Conservation (phyloP, 2,797 vertebrate species). For the Botia almorhae region DNA sequence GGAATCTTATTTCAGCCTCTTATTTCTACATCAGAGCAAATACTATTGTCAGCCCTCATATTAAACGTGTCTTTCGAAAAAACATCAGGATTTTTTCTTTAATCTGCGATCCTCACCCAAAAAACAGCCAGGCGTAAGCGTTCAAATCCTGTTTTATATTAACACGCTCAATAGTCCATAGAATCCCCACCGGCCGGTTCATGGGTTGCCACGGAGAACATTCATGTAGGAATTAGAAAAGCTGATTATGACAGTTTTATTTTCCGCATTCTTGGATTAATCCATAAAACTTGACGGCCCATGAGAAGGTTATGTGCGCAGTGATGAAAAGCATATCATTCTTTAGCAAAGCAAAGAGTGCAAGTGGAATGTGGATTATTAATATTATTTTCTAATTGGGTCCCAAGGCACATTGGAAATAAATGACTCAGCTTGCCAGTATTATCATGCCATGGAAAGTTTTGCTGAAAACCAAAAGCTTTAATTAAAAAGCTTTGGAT, state of each 20-base stretch:
- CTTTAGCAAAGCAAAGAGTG: conserved; percentile 46
- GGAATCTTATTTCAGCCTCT: conserved; percentile 22
- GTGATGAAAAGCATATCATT: conserved; percentile 60
- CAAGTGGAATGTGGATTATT: conserved; percentile 68
- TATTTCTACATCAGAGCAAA: conserved; percentile 27
- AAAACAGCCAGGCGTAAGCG: conserved; percentile 22
- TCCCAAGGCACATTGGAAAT: conserved; percentile 69
- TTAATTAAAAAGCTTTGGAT: conserved; percentile 49
- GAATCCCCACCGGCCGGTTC: conserved; percentile 44
- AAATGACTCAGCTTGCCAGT: conserved; percentile 63
- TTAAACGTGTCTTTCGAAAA: conserved; percentile 19
- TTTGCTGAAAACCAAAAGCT: conserved; percentile 52
- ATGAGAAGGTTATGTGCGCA: conserved; percentile 69
- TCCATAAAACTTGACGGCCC: conserved; percentile 75
- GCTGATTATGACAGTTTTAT: conserved; percentile 72
- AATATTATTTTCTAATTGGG: conserved; percentile 79
- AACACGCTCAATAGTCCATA: conserved; percentile 48
- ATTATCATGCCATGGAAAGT: conserved; percentile 59
- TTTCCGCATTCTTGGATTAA: conserved; percentile 71
- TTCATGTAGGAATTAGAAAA: conserved; percentile 64
- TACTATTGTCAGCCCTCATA: conserved; percentile 19
- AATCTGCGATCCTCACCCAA: conserved; percentile 38
- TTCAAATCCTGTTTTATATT: conserved; percentile 52
- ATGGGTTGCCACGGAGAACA: conserved; percentile 51
- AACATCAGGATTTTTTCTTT: conserved; percentile 35